A percentile compares a stretch with the other conserved stretches of the same genome.
These are phyloP conservation scores for Drosophila varians DNA, from an alignment of 1,140 invertebrate genomes.

Conservation along the genomic window DNA sequence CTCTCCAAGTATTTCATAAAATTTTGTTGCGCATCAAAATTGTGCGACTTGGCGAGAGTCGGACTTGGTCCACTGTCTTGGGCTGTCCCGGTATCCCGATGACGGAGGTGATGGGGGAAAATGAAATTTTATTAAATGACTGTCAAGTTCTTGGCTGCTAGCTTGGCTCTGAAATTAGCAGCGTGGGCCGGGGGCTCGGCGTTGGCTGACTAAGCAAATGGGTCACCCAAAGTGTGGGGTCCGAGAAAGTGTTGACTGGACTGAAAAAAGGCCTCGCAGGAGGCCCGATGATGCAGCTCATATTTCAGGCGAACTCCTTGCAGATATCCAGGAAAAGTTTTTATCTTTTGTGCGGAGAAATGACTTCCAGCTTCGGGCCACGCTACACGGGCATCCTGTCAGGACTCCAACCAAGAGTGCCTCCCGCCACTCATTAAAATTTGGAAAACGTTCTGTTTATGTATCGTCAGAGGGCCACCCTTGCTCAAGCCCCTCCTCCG, in stretches of 20 bases:
- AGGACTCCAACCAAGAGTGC: not conserved
- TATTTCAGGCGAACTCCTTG: constrained; percentile 12
- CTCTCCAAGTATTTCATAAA: constrained; percentile 77
- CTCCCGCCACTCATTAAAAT: constrained; percentile 66
- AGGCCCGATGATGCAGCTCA: constrained; percentile 12
- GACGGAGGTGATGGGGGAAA: constrained; percentile 28
- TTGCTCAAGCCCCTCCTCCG: not conserved
- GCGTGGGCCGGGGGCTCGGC: not conserved
- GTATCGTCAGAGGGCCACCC: constrained; percentile 25
- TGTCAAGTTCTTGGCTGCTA: constrained; percentile 57
- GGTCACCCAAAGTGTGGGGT: constrained; percentile 20
- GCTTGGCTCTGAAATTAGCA: constrained; percentile 54
- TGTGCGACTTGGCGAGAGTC: constrained; percentile 30
- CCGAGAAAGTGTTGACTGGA: not conserved
- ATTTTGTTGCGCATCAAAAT: constrained; percentile 76
- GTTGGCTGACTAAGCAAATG: constrained; percentile 27
- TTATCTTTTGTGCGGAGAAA: constrained; percentile 3
- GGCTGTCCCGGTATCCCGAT: no score
- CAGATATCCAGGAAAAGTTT: constrained; percentile 21
- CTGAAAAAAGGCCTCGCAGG: not conserved
- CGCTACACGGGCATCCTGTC: not conserved
- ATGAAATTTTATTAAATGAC: constrained; percentile 79
- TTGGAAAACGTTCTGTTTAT: constrained; percentile 74
- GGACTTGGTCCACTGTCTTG: constrained; percentile 36
- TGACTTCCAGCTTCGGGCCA: constrained; percentile 1